These are phyloP conservation scores for Grus americana DNA, from an alignment of 2,113 vertebrate species.

Conservation along the genomic window DNA sequence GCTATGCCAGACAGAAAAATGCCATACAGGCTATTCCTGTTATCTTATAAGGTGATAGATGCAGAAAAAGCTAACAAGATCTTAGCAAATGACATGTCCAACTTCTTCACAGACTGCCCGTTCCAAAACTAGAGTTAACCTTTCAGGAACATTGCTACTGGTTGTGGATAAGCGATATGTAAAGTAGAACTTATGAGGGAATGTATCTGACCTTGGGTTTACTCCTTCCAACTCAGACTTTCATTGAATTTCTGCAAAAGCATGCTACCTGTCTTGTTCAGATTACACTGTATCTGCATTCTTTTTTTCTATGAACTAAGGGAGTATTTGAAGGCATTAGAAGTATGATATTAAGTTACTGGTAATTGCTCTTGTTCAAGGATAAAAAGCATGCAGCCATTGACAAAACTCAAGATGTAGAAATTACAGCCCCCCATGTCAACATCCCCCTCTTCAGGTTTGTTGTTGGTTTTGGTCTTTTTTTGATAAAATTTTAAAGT, in stretches of 20 bases:
- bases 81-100: background rate
- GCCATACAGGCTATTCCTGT: background rate
- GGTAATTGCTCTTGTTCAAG: background rate
- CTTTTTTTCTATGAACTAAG: background rate
- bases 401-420: background rate
- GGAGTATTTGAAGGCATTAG: background rate
- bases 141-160: background rate
- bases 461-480: background rate
- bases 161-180: fast-evolving
- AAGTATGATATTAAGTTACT: background rate
- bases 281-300: background rate
- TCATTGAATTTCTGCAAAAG: background rate
- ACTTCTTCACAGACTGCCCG: background rate
- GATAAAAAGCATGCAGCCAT: background rate
- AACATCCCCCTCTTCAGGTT: fast-evolving
- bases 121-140: background rate
- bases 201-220: background rate
- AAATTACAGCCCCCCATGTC: fast-evolving
- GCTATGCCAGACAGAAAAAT: background rate
- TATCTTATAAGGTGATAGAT: background rate
- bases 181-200: background rate
- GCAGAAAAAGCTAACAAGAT: background rate
- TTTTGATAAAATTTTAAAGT: background rate
- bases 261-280: background rate
- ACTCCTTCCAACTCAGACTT: background rate